Evolutionary conservation across 1,140 invertebrate species (phyloP), one percentile per base, ranked within the genome.

Genomic region (Pristionchus pacificus): DNA sequence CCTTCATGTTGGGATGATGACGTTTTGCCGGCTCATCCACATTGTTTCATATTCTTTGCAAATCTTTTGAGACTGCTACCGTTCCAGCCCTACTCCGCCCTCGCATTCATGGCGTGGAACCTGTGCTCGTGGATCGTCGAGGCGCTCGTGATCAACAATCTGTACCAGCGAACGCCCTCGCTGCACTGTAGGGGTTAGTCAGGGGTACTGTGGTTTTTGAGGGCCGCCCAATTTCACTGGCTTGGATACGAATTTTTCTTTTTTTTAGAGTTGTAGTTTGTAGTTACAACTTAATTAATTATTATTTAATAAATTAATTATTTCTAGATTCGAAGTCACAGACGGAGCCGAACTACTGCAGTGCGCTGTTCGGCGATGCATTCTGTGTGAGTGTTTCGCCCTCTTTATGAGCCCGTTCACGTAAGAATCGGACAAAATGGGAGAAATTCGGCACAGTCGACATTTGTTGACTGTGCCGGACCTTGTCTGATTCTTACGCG

Each of bases 41-140:
- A n/a, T n/a, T n/a, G n/a, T n/a, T n/a, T n/a, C n/a, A n/a, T n/a
- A n/a, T n/a, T n/a, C n/a, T n/a, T n/a, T n/a, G n/a, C n/a, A n/a
- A n/a, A n/a, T n/a, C n/a, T n/a, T n/a, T n/a, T n/a, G n/a, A n/a
- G n/a, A n/a, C n/a, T n/a, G n/a, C n/a, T n/a, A n/a, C n/a, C n/a
- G n/a, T 63, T 38, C 25, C 33, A 57, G 62, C 6, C 28, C 2
- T 59, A 1, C 13, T 32, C 74, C 29, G 77, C 76, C 33, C 13
- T 71, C 1, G n/a, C 71, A n/a, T 68, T 77, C 58, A 71, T 76
- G 2, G 66, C 14, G 28, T 77, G 60, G 24, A 77, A 77, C 38
- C 33, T 78, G 1, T 15, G 55, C 1, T 77, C 76, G 0, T 77
- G 76, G 76, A 32, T 32, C 15, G 0, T 67, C 0, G 76, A 77